These are phyloP conservation scores for Nysson spinosus DNA, from an alignment of 2,888 invertebrate genomes.

Conservation along the genomic window DNA sequence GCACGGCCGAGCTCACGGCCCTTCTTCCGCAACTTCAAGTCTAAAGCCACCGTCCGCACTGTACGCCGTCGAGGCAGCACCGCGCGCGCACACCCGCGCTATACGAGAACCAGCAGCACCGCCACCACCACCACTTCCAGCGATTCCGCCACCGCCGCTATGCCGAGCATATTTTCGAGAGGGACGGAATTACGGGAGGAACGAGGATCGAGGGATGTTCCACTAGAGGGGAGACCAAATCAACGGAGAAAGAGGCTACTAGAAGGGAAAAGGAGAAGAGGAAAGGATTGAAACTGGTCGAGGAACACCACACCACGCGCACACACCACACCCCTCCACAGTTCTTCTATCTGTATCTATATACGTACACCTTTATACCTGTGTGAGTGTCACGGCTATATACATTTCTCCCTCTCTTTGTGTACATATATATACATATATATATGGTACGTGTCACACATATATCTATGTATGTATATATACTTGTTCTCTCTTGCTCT, in stretches of 20 bases:
- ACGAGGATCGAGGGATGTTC: not conserved
- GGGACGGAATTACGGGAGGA: conserved; percentile 1
- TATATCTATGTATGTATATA: not conserved
- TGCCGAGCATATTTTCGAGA: conserved; percentile 47
- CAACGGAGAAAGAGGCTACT: conserved; percentile 9
- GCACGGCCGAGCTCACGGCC: conserved; percentile 56
- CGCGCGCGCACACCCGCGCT: conserved; percentile 59
- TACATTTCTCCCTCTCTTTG: no score
- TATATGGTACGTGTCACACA: no score
- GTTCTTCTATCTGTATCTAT: conserved; percentile 1
- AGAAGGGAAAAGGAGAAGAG: conserved; percentile 1
- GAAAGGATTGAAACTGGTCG: conserved; percentile 18
- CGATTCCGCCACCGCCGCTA: conserved; percentile 39
- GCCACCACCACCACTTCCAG: conserved; percentile 36
- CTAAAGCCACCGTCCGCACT: conserved; percentile 61
- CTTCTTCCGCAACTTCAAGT: conserved; percentile 61
- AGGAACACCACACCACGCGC: conserved; percentile 22
- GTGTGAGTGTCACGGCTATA: not conserved
- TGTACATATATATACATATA: no score
- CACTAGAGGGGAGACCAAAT: not conserved
- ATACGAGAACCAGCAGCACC: conserved; percentile 48
- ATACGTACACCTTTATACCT: not conserved
- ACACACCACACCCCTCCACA: conserved; percentile 48
- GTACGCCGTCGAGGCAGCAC: conserved; percentile 53
- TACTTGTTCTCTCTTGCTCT: not conserved